Base-by-base conservation (phyloP, 1,140 invertebrate species). In the Solenopsis fugax region DNA sequence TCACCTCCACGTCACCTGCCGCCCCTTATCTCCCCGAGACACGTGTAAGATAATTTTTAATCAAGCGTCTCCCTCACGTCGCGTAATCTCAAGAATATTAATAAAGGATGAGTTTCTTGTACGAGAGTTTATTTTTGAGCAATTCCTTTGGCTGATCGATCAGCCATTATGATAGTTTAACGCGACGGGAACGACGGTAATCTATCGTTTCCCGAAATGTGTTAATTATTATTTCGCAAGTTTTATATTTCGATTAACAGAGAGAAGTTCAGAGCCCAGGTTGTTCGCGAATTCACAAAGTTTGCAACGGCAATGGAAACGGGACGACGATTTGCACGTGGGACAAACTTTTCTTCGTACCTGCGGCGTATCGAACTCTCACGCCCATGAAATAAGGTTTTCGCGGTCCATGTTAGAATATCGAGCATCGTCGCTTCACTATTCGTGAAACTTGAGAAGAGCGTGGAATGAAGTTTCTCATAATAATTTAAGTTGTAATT, bases 401-500 rank as follows among this genome's bases (percentile, higher is more conserved):
- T 50, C 18, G 41, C 52, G 58, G 24, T 76, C 21, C n/a, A 7
- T 13, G 50, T 6, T 10, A 6, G 24, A 67, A 67, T 50, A 41
- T 65, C 18, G 24, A 1, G 41, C 41, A 7, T 7, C 37, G 13
- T 10, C 24, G 24, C 10, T 9, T 6, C 5, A 34, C 29, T 13
- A 10, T 21, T 50, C 41, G 16, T 13, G 45, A 29, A 29, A 29
- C 29, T 29, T 13, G 13, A 69, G 34, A 54, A 29, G 2, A 21
- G 29, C 45, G 29, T 10, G 6, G 0, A 41, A 45, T 7, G 34
- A 54, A 56, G 4, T 54, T 18, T 54, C 34, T 41, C 24, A 16
- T 37, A 16, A 82, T 82, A 73, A 73, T 73, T 48, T 56, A 50
- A 21, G 76, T 64, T 72, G 78, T 67, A 50, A 54, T 86, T n/a